Conservation (phyloP, 2,113 vertebrate genomes). For the Istiophorus platypterus region DNA sequence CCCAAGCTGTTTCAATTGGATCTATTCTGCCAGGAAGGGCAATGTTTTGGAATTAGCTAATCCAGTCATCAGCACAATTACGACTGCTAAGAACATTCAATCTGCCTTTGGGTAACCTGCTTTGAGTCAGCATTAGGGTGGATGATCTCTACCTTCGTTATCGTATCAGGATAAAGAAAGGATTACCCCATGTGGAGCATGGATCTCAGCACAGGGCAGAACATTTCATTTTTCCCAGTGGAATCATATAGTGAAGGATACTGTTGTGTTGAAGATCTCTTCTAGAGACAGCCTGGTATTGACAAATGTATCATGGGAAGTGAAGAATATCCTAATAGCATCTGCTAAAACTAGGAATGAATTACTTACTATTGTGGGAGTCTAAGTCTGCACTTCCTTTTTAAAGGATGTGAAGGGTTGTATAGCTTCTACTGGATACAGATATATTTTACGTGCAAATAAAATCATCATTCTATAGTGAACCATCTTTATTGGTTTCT, state of each 20-base stretch:
- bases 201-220: background rate
- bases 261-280: background rate
- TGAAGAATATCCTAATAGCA: background rate
- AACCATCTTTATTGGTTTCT: background rate
- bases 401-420: background rate
- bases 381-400: background rate
- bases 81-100: conserved; percentile 59
- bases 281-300: background rate
- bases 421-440: background rate
- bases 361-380: background rate
- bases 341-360: background rate
- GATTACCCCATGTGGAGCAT: conserved; percentile 30
- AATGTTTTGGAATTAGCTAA: conserved; percentile 32
- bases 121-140: conserved; percentile 54
- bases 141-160: conserved; percentile 68
- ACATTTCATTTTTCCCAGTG: background rate
- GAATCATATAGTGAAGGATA: background rate
- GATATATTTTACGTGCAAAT: background rate
- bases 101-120: conserved; percentile 52
- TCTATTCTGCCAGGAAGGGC: conserved; percentile 13
- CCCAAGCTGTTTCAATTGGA: conserved; percentile 7
- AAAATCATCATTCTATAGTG: background rate
- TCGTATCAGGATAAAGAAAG: conserved; percentile 43
- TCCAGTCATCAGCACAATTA: conserved; percentile 45
- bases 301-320: background rate